phyloP scores from a whole-genome alignment of 2,797 vertebrate genomes.

The Cyprinodon diabolis region DNA sequence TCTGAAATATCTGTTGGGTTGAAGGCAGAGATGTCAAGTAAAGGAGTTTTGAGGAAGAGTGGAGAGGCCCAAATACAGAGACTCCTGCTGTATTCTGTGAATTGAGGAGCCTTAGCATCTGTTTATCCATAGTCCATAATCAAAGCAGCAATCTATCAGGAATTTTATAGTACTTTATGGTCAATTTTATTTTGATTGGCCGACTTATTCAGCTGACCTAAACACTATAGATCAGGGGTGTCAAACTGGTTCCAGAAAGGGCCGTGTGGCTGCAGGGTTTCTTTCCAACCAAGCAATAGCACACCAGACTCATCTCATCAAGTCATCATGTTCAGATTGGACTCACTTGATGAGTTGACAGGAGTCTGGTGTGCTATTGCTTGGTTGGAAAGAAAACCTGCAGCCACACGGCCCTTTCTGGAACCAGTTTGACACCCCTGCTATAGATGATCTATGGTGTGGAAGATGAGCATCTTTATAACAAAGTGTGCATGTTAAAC shows the following conservation, averaged over 20 bases:
- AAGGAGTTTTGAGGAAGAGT: background rate
- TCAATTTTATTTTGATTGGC: background rate
- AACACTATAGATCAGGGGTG: background rate
- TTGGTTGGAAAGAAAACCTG: too few relatives aligned
- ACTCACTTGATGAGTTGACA: too few relatives aligned
- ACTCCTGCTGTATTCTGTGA: background rate
- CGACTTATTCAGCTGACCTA: background rate
- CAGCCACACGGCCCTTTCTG: too few relatives aligned
- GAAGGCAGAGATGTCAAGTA: background rate
- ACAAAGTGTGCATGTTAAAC: too few relatives aligned
- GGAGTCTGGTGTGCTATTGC: too few relatives aligned
- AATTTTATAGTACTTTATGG: background rate
- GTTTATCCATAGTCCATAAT: background rate
- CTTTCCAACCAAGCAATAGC: too few relatives aligned
- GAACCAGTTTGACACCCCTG: too few relatives aligned
- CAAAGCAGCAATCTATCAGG: background rate
- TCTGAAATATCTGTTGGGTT: too few relatives aligned
- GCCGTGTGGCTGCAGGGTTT: too few relatives aligned
- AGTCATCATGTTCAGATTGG: too few relatives aligned
- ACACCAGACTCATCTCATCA: too few relatives aligned
- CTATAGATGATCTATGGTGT: background rate
- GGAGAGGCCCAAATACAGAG: background rate
- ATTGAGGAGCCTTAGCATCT: background rate
- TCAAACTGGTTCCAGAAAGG: too few relatives aligned
- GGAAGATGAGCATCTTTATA: background rate